Percentiles rank a stretch among this genome's conserved stretches.
These are phyloP conservation scores for Macroglossus sobrinus DNA, from an alignment of 2,113 vertebrate genomes.

Conservation along the genomic window DNA sequence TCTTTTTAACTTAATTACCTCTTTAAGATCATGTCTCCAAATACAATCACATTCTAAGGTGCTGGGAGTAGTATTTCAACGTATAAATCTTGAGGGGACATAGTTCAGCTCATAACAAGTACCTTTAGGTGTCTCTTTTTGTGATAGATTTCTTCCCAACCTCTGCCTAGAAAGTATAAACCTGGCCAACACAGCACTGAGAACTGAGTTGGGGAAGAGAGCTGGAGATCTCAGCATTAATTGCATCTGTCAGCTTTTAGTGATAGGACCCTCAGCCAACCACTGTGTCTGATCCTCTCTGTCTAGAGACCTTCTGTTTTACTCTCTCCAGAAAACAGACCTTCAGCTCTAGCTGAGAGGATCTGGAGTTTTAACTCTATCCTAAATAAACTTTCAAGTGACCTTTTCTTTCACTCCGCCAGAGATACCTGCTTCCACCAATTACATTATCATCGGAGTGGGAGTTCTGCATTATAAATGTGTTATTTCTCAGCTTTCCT, in stretches of 20 bases:
- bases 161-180: background rate
- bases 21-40: background rate
- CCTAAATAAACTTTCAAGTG: background rate
- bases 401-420: background rate
- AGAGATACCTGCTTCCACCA: background rate
- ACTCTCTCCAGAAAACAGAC: background rate
- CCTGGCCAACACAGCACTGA: background rate
- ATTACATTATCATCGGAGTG: background rate
- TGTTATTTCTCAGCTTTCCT: background rate
- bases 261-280: background rate
- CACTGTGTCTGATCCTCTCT: background rate
- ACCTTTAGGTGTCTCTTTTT: background rate
- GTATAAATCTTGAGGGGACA: background rate
- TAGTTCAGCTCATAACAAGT: background rate
- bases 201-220: background rate
- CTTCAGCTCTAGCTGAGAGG: background rate
- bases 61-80: background rate
- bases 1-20: background rate
- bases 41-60: background rate
- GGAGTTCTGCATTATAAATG: background rate
- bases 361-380: background rate
- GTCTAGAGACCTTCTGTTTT: background rate
- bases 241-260: background rate
- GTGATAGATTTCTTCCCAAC: background rate
- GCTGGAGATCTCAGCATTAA: background rate